Conservation (phyloP, 2,113 vertebrate genomes). For the Bombycilla garrulus region DNA sequence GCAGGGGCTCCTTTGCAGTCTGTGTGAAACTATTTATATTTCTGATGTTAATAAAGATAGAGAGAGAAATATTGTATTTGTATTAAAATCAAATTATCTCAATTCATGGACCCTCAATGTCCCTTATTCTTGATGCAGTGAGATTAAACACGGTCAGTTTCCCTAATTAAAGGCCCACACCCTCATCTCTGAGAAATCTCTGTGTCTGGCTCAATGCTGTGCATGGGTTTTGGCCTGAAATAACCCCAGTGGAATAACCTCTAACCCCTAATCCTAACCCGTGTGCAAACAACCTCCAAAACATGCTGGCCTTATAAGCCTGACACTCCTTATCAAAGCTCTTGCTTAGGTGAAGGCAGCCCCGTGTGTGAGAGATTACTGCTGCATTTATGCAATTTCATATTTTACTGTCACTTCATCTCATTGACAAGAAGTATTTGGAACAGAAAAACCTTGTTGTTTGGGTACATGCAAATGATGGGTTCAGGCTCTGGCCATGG, state of each 20-base stretch:
- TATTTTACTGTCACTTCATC: background rate
- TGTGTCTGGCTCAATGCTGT: accelerated
- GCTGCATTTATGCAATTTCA: background rate
- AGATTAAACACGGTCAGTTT: background rate
- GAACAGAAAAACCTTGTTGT: background rate
- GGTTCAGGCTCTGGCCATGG: background rate
- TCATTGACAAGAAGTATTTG: background rate
- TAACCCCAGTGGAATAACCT: background rate
- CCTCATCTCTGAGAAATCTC: background rate
- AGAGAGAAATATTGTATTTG: background rate
- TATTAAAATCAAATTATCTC: background rate
- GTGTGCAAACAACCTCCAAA: background rate
- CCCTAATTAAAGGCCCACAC: background rate
- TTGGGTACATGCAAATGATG: background rate
- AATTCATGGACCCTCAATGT: background rate
- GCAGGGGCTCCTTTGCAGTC: background rate
- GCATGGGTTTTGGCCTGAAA: accelerated
- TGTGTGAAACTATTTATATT: background rate
- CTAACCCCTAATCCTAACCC: background rate
- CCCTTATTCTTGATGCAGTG: background rate
- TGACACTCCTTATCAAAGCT: background rate
- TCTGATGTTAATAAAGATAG: background rate
- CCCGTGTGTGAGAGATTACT: background rate
- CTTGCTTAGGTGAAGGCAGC: background rate
- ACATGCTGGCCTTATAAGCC: background rate